Conservation (phyloP, 2,113 vertebrate genomes). For the Pedetes capensis region DNA sequence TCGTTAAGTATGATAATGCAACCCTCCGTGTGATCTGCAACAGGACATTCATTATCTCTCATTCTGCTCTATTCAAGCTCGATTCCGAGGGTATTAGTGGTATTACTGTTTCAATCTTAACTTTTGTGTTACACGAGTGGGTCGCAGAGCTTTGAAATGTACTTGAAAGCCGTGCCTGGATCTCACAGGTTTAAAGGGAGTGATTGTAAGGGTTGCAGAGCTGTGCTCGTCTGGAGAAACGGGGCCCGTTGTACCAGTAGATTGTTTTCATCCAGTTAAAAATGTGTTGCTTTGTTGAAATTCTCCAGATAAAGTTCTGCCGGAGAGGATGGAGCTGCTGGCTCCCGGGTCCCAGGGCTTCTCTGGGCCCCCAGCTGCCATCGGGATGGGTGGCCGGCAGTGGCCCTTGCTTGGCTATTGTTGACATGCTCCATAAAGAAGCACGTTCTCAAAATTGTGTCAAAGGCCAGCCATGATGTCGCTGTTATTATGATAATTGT, state of each 20-base stretch:
- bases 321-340: rapidly evolving
- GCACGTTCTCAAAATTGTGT: rapidly evolving
- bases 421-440: rapidly evolving
- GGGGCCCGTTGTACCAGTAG: background rate
- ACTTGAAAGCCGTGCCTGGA: constrained; percentile 45
- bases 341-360: rapidly evolving
- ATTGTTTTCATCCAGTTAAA: constrained; percentile 3
- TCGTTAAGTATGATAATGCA: constrained; percentile 56
- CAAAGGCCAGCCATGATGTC: background rate
- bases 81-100: constrained; percentile 56
- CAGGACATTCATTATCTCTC: constrained; percentile 47
- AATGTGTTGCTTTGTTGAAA: background rate
- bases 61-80: constrained; percentile 35
- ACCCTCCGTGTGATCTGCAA: background rate
- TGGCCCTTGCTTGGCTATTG: rapidly evolving
- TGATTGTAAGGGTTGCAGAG: constrained; percentile 29
- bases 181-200: constrained; percentile 9
- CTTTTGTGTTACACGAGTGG: constrained; percentile 34
- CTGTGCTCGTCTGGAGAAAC: constrained; percentile 64
- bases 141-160: constrained; percentile 39
- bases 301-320: background rate
- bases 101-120: constrained; percentile 63
- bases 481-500: background rate
- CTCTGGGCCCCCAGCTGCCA: rapidly evolving
- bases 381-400: rapidly evolving